A percentile compares a stretch with the other conserved stretches of the same genome.
Conservation (phyloP, 1,140 invertebrate genomes). For the Globodera ellingtonae region DNA sequence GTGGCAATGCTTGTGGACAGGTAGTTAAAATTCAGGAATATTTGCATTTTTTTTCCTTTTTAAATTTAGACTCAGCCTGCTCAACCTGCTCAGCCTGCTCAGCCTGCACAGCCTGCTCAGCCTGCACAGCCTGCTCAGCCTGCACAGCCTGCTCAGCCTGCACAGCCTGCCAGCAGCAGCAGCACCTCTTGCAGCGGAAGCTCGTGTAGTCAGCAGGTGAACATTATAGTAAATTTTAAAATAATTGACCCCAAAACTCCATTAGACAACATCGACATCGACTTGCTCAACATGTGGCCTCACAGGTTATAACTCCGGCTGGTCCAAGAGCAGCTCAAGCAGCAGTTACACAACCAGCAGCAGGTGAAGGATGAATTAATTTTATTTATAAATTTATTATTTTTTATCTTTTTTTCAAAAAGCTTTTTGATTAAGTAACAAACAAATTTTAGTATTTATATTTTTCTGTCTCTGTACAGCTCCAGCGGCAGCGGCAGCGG, state of each 20-base stretch:
- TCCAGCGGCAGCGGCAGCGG: not conserved
- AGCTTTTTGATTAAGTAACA: not conserved
- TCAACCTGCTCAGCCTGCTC: not conserved
- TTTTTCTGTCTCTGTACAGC: not conserved
- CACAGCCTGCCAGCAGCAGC: not conserved
- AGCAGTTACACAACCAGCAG: slow-evolving; percentile 14
- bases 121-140: too few relatives aligned
- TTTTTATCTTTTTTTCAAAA: too few relatives aligned
- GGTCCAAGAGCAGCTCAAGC: slow-evolving; percentile 30
- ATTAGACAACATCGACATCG: not conserved
- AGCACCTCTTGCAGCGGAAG: not conserved
- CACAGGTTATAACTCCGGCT: not conserved
- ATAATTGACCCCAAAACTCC: not conserved
- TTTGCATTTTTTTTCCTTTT: not conserved
- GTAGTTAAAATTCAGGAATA: not conserved
- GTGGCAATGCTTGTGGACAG: not conserved
- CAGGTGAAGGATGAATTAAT: too few relatives aligned
- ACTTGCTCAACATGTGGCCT: not conserved
- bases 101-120: not conserved
- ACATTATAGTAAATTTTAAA: not conserved
- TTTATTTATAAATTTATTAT: too few relatives aligned
- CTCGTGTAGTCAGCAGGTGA: not conserved
- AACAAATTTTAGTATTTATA: not conserved
- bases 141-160: too few relatives aligned
- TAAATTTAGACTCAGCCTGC: not conserved